phyloP scores from a whole-genome alignment of 2,797 vertebrate genomes.

The Bovichtus diacanthus region DNA sequence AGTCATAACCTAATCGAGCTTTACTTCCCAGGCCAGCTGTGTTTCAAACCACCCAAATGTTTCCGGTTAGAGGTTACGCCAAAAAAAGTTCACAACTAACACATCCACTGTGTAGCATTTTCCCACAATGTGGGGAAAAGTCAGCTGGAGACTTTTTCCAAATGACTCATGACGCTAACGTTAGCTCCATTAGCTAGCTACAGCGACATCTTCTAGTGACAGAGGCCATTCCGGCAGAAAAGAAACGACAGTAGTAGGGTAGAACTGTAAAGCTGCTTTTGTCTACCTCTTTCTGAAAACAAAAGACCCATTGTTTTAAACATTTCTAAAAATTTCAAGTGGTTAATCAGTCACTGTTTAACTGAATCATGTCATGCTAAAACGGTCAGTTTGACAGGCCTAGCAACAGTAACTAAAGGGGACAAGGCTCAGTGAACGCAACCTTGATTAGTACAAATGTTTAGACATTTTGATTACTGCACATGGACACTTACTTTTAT shows the following conservation, averaged over 20 bases:
- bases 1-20: neutral
- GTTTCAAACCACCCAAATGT: neutral
- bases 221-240: neutral
- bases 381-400: neutral
- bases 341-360: neutral
- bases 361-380: neutral
- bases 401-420: neutral
- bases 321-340: neutral
- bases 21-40: too few species aligned
- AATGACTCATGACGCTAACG: neutral
- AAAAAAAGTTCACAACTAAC: neutral
- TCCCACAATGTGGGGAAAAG: neutral
- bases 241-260: neutral
- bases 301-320: neutral
- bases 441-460: neutral
- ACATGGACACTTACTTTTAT: slow-evolving; percentile 94
- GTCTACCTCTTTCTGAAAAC: neutral
- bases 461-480: neutral
- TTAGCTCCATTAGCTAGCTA: neutral
- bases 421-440: neutral
- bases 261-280: neutral
- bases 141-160: neutral
- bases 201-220: neutral
- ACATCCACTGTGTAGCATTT: too few species aligned
- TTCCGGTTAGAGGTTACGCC: neutral